Evolutionary conservation across 2,888 invertebrate genomes (phyloP).

Genomic region (Apodemia duryi): DNA sequence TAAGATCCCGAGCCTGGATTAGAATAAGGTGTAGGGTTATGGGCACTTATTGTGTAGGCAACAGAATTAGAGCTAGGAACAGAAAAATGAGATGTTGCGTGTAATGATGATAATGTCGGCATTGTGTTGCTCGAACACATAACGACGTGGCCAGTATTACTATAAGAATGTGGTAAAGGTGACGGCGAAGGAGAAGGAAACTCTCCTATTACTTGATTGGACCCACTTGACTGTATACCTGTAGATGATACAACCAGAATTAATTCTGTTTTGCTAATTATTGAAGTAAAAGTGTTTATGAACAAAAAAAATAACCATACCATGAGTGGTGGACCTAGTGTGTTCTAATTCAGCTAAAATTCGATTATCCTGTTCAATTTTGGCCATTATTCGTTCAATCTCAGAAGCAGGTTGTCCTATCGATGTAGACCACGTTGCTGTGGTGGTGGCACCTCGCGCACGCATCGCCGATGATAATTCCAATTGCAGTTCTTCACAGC

Average conservation of each 20-base stretch:
- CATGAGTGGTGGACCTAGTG: conserved; percentile 84
- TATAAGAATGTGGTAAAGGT: conserved; percentile 78
- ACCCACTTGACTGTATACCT: conserved; percentile 83
- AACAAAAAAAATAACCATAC: conserved; percentile 44
- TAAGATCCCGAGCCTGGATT: conserved; percentile 72
- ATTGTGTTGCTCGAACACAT: conserved; percentile 83
- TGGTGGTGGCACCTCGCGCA: conserved; percentile 59
- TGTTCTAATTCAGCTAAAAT: conserved; percentile 95
- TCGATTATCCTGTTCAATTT: conserved; percentile 94
- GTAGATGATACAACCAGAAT: conserved; percentile 32
- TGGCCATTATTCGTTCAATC: conserved; percentile 96
- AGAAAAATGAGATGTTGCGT: conserved; percentile 64
- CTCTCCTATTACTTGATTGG: conserved; percentile 84
- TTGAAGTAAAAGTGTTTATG: not conserved
- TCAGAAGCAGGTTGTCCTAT: conserved; percentile 82
- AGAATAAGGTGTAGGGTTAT: conserved; percentile 74
- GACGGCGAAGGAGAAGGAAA: conserved; percentile 81
- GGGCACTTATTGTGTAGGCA: conserved; percentile 71
- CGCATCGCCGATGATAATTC: conserved; percentile 88
- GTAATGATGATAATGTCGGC: conserved; percentile 79
- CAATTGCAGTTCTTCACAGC: conserved; percentile 93
- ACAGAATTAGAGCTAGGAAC: conserved; percentile 72
- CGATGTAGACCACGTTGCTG: conserved; percentile 56
- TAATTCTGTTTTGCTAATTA: not conserved
- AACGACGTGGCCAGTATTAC: conserved; percentile 61